Evolutionary conservation across 2,797 vertebrate species (phyloP).

Genomic region (Chelon labrosus): DNA sequence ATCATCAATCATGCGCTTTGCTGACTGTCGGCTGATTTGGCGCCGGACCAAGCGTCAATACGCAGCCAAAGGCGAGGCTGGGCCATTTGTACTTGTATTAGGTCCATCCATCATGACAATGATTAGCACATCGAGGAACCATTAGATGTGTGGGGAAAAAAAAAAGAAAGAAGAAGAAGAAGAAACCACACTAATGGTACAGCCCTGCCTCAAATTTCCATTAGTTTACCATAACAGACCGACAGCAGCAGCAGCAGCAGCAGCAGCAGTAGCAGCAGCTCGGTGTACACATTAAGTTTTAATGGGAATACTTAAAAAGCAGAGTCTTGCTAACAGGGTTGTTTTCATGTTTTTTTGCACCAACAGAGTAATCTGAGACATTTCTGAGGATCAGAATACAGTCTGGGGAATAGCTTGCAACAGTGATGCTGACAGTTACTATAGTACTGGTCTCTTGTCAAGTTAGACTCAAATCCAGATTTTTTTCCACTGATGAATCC

Average conservation of each 20-base stretch:
- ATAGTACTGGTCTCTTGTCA: too few species aligned
- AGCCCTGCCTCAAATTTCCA: constrained; percentile 15
- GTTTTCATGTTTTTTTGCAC: constrained; percentile 8
- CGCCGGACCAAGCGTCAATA: constrained; percentile 49
- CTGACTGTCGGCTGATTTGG: constrained; percentile 42
- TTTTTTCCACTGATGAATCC: too few species aligned
- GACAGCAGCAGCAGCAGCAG: background rate
- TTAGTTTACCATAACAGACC: constrained; percentile 11
- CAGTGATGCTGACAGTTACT: too few species aligned
- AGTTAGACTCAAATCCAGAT: too few species aligned
- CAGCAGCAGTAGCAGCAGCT: background rate
- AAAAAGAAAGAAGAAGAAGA: background rate
- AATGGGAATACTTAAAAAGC: background rate
- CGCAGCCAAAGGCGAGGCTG: constrained; percentile 50
- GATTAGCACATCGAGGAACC: constrained; percentile 46
- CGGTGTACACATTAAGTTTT: background rate
- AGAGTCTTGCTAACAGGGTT: background rate
- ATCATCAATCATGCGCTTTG: constrained; percentile 55
- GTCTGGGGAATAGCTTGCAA: background rate
- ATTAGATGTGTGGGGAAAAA: constrained; percentile 38
- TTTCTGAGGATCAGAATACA: background rate
- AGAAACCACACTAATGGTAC: constrained; percentile 30
- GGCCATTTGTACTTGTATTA: constrained; percentile 55
- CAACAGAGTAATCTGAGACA: background rate
- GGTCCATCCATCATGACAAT: constrained; percentile 65